Conservation (phyloP, 2,888 invertebrate species). For the Heliconius cydno region DNA sequence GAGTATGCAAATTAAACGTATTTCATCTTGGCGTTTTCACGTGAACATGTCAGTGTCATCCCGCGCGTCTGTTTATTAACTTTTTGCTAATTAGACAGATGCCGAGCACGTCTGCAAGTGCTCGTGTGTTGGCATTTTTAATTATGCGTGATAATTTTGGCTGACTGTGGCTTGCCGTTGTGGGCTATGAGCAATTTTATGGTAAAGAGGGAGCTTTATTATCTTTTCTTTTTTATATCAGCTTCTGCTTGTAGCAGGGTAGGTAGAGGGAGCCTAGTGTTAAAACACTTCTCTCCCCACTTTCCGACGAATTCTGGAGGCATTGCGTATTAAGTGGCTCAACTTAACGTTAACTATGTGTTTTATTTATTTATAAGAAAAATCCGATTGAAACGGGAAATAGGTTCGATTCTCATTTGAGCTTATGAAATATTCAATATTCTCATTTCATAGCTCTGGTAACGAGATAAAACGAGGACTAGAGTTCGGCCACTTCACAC, state of each 20-base stretch:
- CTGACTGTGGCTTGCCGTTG: conserved; percentile 40
- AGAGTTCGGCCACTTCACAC: too few species aligned
- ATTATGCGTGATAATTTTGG: conserved; percentile 73
- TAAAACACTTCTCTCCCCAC: too few species aligned
- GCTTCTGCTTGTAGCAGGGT: background rate
- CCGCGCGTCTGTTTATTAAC: conserved; percentile 80
- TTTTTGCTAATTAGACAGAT: conserved; percentile 82
- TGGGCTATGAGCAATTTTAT: conserved; percentile 30
- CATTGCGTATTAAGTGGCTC: too few species aligned
- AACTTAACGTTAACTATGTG: too few species aligned
- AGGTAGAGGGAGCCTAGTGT: too few species aligned
- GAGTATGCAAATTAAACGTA: conserved; percentile 80
- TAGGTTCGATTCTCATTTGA: too few species aligned
- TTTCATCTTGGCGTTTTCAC: conserved; percentile 82
- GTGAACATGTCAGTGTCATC: conserved; percentile 81
- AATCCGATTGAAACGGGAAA: too few species aligned
- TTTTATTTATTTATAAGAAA: too few species aligned
- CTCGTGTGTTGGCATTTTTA: conserved; percentile 77
- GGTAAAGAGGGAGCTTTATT: background rate
- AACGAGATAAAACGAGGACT: too few species aligned
- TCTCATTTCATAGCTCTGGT: too few species aligned
- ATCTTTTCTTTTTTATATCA: background rate
- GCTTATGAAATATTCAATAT: too few species aligned
- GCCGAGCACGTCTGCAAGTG: conserved; percentile 73
- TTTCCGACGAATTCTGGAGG: too few species aligned